Conservation (phyloP, 2,113 vertebrate species). For the Lipophrys pholis region DNA sequence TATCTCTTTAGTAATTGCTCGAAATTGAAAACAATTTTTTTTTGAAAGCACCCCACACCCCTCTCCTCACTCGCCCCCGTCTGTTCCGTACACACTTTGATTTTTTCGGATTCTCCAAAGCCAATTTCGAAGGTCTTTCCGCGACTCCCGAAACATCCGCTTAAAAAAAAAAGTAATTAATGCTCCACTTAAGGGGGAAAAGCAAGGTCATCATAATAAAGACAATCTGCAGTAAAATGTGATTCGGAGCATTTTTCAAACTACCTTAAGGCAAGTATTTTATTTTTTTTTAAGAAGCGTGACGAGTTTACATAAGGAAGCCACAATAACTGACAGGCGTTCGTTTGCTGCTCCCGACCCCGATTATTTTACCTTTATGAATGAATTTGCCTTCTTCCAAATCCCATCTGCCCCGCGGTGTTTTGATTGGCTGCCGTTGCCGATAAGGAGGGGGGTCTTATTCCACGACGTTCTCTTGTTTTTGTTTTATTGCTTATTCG, state of each 20-base stretch:
- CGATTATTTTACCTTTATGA: not conserved
- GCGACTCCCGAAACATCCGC: too few relatives aligned
- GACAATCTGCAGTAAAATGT: too few relatives aligned
- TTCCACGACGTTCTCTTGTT: not conserved
- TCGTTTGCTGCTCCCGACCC: too few relatives aligned
- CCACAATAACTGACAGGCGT: not conserved
- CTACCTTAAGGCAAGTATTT: too few relatives aligned
- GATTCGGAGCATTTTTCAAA: too few relatives aligned
- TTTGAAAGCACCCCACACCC: too few relatives aligned
- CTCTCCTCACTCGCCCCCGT: not conserved
- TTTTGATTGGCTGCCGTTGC: conserved; percentile 1
- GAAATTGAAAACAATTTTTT: too few relatives aligned
- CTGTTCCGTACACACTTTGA: too few relatives aligned
- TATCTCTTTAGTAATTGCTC: conserved; percentile 15
- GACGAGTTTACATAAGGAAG: not conserved
- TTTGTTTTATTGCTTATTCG: not conserved
- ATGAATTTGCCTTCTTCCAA: not conserved
- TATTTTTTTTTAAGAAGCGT: too few relatives aligned
- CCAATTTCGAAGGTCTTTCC: too few relatives aligned
- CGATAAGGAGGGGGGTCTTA: not conserved
- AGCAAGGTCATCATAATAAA: too few relatives aligned
- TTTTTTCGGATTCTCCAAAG: too few relatives aligned
- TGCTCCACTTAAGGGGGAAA: not conserved
- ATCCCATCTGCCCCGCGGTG: not conserved
- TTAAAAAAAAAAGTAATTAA: not conserved